Base-by-base conservation (phyloP, 2,888 invertebrate species). In the Trisateles emortualis region DNA sequence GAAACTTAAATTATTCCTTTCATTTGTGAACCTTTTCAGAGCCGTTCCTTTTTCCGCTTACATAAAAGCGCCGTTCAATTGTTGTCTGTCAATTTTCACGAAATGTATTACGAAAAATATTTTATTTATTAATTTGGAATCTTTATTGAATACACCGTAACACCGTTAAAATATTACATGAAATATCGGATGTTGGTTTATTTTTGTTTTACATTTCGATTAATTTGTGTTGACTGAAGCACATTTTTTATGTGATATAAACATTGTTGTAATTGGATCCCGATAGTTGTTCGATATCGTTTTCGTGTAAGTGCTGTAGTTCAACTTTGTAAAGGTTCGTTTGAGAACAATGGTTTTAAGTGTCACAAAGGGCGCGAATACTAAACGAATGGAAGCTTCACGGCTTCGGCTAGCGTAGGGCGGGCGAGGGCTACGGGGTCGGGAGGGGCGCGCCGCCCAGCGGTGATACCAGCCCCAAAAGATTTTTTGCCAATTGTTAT, bases 311-410 rank as follows among this genome's bases (percentile, higher is more conserved):
- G 76, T 72, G 66, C 60, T 67, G 64, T 74, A 75, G 78, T 77
- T 73, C 59, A 73, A 80, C 66, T 80, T 78, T 69, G 75, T 74
- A 80, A 79, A 78, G 82, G 83, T 84, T 84, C 79, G 81, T 84
- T 84, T 81, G 79, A 78, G 86, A 86, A 87, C 88, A 89, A 90
- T 85, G 86, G 89, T 88, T 87, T 90, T 82, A 79, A 90, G 90
- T 92, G 88, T 90, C 89, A 90, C 90, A 90, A 88, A 90, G 90
- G 90, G 90, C 87, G 90, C 88, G 88, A 90, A 90, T 85, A 83
- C 84, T 87, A 86, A 90, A 84, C 89, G 87, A 87, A 83, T 82
- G 83, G 85, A 87, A 86, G 84, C 82, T 86, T 81, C 75, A 71
- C 68, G 68, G 77, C 64, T 69, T 62, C 62, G 65, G 70, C 67